Percentiles rank a stretch among this genome's conserved stretches.
These are phyloP conservation scores for Nematostella vectensis DNA, from an alignment of 92 coral and sea anemone genomes.

Conservation along the genomic window DNA sequence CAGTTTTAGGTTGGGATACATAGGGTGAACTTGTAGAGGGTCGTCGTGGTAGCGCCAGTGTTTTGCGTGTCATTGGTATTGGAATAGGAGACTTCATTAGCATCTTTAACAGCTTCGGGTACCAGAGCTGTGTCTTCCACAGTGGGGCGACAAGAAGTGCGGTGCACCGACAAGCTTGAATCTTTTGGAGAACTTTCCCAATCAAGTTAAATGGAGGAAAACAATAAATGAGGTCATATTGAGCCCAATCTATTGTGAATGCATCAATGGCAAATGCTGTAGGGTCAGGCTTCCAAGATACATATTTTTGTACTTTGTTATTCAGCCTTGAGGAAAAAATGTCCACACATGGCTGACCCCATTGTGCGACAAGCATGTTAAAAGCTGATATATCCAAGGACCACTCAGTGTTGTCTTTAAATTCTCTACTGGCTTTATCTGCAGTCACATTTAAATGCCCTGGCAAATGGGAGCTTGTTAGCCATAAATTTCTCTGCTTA, in stretches of 20 bases:
- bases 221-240: constrained; percentile 8
- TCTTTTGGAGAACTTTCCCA: neutral
- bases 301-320: constrained; percentile 17
- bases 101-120: constrained; percentile 29
- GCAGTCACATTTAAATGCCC: constrained; percentile 23
- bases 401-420: constrained; percentile 30
- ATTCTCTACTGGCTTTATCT: constrained; percentile 28
- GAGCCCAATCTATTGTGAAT: no score
- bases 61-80: neutral
- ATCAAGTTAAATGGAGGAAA: neutral
- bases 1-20: constrained; percentile 15
- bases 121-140: constrained; percentile 34
- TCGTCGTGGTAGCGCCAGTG: constrained; percentile 25
- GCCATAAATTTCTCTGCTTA: constrained; percentile 7
- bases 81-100: constrained; percentile 11
- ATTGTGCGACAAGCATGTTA: neutral
- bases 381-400: constrained; percentile 9
- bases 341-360: constrained; percentile 27
- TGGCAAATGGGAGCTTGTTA: constrained; percentile 20
- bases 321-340: constrained; percentile 34
- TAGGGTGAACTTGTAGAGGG: constrained; percentile 22
- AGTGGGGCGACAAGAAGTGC: neutral
- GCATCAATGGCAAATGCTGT: constrained; percentile 36
- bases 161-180: neutral
- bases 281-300: constrained; percentile 35